Percentiles rank a stretch among this genome's conserved stretches.
Conservation (phyloP, 2,888 invertebrate species). For the Xestoiulus laeticollis region DNA sequence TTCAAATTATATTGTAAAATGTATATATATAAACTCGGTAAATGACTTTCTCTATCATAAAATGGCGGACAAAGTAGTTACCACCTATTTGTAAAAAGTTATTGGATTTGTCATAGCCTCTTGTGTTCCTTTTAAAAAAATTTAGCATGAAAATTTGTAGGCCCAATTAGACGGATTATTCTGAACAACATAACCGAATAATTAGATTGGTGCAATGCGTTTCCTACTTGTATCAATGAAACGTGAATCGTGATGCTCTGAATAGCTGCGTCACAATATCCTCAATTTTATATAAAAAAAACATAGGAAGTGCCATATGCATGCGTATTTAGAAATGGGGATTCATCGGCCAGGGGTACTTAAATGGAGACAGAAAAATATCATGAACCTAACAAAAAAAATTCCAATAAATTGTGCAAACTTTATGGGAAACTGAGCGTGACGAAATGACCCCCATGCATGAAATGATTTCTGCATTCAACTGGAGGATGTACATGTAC, state of each 20-base stretch:
- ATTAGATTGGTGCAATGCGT: not conserved
- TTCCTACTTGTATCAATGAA: constrained; percentile 47
- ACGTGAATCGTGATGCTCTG: not conserved
- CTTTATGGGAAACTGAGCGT: not conserved
- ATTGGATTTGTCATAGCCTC: not conserved
- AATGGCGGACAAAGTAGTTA: not conserved
- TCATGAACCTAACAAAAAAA: not conserved
- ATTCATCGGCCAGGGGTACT: not conserved
- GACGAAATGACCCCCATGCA: constrained; percentile 1
- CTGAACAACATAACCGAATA: not conserved
- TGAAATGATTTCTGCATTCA: not conserved
- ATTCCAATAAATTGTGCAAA: not conserved
- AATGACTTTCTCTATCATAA: not conserved
- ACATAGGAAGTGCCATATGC: not conserved
- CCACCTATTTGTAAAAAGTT: too few species aligned
- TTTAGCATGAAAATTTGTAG: not conserved
- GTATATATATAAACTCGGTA: too few species aligned
- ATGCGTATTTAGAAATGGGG: not conserved
- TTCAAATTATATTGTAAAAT: too few species aligned
- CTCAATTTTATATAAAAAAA: not conserved
- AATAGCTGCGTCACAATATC: constrained; percentile 1
- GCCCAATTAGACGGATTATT: not conserved
- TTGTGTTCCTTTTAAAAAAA: not conserved
- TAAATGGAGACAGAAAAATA: not conserved
- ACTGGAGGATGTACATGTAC: not conserved